Percentiles rank a stretch among this genome's conserved stretches.
Evolutionary conservation across 64 coral and sea anemone species (phyloP).

Genomic region (Pocillopora verrucosa): DNA sequence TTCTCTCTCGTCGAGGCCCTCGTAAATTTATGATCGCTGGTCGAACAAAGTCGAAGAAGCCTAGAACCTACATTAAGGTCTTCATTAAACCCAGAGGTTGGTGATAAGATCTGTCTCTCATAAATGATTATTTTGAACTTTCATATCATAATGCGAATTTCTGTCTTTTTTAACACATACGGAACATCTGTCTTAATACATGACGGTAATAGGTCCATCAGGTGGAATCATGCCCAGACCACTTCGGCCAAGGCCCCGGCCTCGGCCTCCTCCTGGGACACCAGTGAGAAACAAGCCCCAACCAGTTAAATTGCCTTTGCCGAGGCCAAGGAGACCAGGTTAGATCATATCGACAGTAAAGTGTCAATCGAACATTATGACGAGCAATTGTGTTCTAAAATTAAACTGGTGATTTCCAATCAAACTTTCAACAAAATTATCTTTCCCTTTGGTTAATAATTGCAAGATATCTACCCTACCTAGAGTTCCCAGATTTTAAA

Average conservation of each 20-base stretch:
- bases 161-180: neutral
- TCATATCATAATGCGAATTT: neutral
- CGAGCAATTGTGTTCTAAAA: no score
- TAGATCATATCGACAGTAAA: neutral
- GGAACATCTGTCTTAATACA: no score
- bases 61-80: conserved; percentile 6
- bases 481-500: no score
- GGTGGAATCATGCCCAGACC: neutral
- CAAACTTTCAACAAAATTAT: neutral
- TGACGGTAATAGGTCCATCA: no score
- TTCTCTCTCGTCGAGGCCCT: neutral
- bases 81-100: neutral
- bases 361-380: no score
- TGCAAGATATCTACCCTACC: no score
- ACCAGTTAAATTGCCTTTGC: conserved; percentile 7
- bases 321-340: conserved; percentile 26
- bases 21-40: conserved; percentile 9
- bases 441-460: no score
- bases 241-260: conserved; percentile 7
- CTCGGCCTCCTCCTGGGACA: neutral
- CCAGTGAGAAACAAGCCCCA: neutral
- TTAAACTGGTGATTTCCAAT: neutral
- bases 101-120: neutral
- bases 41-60: conserved; percentile 1
- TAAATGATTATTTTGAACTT: neutral